phyloP scores from a whole-genome alignment of 1,140 invertebrate genomes.

The Papilio dardanus region DNA sequence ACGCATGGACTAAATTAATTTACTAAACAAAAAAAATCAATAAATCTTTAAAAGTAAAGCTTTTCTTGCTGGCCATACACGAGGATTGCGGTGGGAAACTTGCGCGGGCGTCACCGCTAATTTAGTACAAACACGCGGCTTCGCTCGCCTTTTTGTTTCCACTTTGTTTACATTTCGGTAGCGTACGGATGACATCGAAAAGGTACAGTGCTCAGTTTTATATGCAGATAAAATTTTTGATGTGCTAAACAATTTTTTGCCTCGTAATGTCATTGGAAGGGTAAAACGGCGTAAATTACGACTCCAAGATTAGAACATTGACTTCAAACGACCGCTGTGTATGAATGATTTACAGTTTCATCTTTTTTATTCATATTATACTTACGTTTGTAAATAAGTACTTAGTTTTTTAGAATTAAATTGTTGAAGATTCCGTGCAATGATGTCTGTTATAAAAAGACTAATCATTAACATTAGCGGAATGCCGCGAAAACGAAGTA shows the following conservation, averaged over 20 bases:
- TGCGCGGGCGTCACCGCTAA: slow-evolving; percentile 69
- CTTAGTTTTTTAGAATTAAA: no score
- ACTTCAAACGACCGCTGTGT: not conserved
- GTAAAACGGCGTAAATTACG: slow-evolving; percentile 12
- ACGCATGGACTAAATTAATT: no score
- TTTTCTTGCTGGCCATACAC: slow-evolving; percentile 53
- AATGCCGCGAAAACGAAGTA: no score
- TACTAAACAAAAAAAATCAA: not conserved
- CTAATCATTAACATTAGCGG: no score
- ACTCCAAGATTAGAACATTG: not conserved
- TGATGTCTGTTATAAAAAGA: no score
- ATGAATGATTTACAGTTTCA: not conserved
- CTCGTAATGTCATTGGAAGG: slow-evolving; percentile 6
- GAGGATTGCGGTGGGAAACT: slow-evolving; percentile 64
- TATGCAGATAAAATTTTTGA: slow-evolving; percentile 25
- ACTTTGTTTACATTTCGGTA: slow-evolving; percentile 54
- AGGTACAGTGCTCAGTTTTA: slow-evolving; percentile 2
- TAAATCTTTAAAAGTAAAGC: not conserved
- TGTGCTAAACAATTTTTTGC: slow-evolving; percentile 29
- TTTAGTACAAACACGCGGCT: slow-evolving; percentile 72
- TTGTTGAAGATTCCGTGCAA: no score
- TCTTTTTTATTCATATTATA: not conserved
- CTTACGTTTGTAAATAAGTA: not conserved
- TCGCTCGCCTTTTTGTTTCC: slow-evolving; percentile 51
- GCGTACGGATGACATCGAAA: slow-evolving; percentile 39